phyloP scores from a whole-genome alignment of 1,140 invertebrate species.

The Drosophila seguyi region DNA sequence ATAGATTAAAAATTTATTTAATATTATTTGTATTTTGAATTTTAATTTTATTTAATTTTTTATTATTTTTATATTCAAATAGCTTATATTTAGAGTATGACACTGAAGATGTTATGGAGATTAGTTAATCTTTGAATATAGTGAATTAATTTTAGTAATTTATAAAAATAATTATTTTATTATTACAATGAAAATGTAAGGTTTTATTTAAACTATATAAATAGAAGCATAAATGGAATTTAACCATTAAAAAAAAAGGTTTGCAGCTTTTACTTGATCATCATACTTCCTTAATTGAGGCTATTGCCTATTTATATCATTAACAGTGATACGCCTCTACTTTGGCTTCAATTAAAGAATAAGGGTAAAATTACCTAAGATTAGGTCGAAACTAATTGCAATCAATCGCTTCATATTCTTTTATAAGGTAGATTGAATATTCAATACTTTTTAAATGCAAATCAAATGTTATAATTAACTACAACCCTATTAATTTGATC shows the following conservation, averaged over 20 bases:
- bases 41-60: constrained; percentile 84
- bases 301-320: no score
- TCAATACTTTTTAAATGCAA: no score
- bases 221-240: constrained; percentile 86
- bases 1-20: constrained; percentile 86
- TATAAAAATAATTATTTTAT: constrained; percentile 77
- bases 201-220: constrained; percentile 87
- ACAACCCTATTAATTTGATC: no score
- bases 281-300: constrained; percentile 86
- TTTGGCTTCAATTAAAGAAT: no score
- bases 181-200: constrained; percentile 1
- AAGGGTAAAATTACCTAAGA: no score
- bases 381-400: no score
- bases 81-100: constrained; percentile 87
- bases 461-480: no score
- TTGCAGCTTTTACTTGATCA: constrained; percentile 86
- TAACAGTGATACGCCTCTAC: no score
- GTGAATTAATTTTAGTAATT: constrained; percentile 76
- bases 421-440: no score
- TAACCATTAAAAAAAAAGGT: constrained; percentile 86
- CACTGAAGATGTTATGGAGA: constrained; percentile 87
- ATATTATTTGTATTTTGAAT: constrained; percentile 85
- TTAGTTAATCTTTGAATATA: constrained; percentile 75
- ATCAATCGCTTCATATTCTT: no score
- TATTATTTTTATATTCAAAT: constrained; percentile 86